These are phyloP conservation scores for Plumapathes pennacea DNA, from an alignment of 92 coral and sea anemone species.

Conservation along the genomic window DNA sequence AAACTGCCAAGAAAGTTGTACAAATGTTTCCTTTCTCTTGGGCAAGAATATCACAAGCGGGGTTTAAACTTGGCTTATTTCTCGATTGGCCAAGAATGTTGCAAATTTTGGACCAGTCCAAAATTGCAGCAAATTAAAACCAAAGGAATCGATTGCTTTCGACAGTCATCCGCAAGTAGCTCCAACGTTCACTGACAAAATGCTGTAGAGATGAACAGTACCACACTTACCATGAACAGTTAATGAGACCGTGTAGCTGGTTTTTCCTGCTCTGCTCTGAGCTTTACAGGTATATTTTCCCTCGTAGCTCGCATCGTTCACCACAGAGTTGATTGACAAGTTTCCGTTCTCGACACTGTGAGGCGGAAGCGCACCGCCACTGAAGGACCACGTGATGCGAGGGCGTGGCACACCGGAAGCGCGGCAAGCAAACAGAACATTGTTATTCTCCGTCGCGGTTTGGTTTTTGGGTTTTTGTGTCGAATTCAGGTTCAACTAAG, in stretches of 20 bases:
- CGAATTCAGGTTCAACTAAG: constrained; percentile 49
- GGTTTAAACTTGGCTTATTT: no score
- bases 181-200: no score
- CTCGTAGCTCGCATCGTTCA: constrained; percentile 19
- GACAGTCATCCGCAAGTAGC: no score
- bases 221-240: constrained; percentile 45
- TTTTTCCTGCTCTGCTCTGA: constrained; percentile 21
- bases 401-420: constrained; percentile 55
- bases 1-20: no score
- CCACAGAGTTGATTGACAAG: constrained; percentile 10
- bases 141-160: no score
- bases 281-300: constrained; percentile 47
- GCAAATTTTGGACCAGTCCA: no score
- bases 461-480: constrained; percentile 9
- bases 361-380: constrained; percentile 18
- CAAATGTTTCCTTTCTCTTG: no score
- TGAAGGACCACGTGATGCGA: constrained; percentile 28
- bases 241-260: constrained; percentile 11
- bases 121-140: no score
- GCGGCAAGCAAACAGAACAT: constrained; percentile 24
- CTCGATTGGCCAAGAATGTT: no score
- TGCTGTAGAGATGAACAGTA: no score
- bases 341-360: constrained; percentile 3
- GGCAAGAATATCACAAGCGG: no score
- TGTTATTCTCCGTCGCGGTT: constrained; percentile 20